phyloP scores from a whole-genome alignment of 2,113 vertebrate species.

The Montifringilla adamsi region DNA sequence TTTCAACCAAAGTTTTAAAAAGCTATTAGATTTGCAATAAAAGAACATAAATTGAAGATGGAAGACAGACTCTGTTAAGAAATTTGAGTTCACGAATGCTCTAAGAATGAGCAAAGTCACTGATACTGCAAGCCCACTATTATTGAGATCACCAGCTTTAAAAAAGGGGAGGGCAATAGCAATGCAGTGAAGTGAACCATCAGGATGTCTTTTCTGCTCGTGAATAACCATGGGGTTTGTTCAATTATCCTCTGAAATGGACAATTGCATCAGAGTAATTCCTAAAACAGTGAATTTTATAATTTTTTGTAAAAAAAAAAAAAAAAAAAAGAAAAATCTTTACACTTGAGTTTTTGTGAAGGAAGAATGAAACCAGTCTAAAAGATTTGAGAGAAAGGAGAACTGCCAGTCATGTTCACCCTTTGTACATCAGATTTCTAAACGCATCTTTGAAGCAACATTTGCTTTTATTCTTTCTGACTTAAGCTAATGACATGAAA shows the following conservation, averaged over 20 bases:
- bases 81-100: background rate
- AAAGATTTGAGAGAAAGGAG: background rate
- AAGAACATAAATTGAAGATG: background rate
- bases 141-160: background rate
- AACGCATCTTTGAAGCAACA: conserved; percentile 58
- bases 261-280: background rate
- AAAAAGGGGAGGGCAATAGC: background rate
- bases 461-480: conserved; percentile 73
- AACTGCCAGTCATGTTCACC: background rate
- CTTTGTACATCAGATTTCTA: conserved; percentile 29
- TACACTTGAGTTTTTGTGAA: background rate
- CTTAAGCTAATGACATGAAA: conserved; percentile 75
- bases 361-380: background rate
- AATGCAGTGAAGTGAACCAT: background rate
- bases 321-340: background rate
- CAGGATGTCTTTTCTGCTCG: background rate
- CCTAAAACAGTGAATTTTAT: background rate
- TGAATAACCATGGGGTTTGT: background rate
- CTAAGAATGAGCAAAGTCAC: background rate
- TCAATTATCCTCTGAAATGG: background rate
- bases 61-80: background rate
- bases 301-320: background rate
- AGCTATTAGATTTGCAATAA: background rate
- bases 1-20: background rate
- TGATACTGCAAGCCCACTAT: background rate